Base-by-base conservation (phyloP, 2,113 vertebrate genomes). In the Leucopternis melanops region DNA sequence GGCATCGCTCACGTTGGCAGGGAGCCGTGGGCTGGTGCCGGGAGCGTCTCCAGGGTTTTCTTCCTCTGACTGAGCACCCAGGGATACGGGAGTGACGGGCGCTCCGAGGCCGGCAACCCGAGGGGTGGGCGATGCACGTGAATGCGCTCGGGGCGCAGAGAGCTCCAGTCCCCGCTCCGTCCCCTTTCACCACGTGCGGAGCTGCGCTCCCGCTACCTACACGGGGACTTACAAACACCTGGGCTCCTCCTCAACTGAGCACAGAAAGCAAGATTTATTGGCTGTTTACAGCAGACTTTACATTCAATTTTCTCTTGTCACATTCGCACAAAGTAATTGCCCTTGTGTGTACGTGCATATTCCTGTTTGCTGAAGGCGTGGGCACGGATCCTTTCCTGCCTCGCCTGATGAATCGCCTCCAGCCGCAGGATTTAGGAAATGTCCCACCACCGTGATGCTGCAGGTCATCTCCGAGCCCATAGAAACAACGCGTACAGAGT, bases 401-500 rank as follows among this genome's bases (percentile, higher is more conserved):
- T 18, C 4, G 5, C 44, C 59, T 21, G 69, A 15, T 5, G 26
- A 8, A 32, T 3, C 4, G 0, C 69, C 26, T 42, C 38, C 55
- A 16, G 65, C 15, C 0, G 0, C 9, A 1, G 69, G 34, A 7
- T 11, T 10, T 26, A 3, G 81, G 85, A 34, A 17, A 13, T 1
- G 0, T 36, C 31, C 50, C 16, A 1, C 23, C 40, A 4, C 57
- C 7, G 6, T 6, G 1, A 12, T 12, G 47, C n/a, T 32, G 11
- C 40, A 11, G 40, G 31, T 16, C 2, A 0, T 5, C 54, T 32
- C 44, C 3, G 1, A 63, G 27, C 49, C 49, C 32, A 0, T 11
- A 3, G 8, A 13, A 23, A 17, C 9, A 21, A 18, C 0, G 5
- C 2, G 1, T 8, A 6, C 0, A 2, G 29, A 45, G 25, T 59